Evolutionary conservation across 2,113 vertebrate species (phyloP).

Genomic region (Paradisaea rubra): DNA sequence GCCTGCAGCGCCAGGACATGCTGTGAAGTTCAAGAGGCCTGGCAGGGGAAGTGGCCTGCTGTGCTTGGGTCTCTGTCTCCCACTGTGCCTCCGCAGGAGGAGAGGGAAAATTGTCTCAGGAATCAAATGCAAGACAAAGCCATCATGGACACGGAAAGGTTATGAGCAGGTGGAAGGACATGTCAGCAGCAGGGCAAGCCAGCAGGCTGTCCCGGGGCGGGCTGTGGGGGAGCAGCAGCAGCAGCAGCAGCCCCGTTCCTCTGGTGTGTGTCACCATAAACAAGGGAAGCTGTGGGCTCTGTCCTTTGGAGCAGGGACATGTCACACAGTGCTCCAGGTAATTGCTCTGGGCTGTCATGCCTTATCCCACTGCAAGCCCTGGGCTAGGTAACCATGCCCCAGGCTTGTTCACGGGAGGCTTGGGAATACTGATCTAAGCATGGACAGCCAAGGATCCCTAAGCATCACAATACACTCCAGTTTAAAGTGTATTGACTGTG

Average conservation of each 20-base stretch:
- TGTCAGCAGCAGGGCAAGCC: not conserved
- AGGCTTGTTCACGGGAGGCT: not conserved
- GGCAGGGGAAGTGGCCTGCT: not conserved
- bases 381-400: not conserved
- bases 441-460: not conserved
- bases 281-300: fast-evolving
- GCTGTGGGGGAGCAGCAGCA: not conserved
- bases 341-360: not conserved
- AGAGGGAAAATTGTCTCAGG: not conserved
- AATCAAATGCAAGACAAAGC: not conserved
- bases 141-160: not conserved
- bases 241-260: not conserved
- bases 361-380: not conserved
- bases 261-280: not conserved
- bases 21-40: not conserved
- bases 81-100: not conserved
- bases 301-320: not conserved
- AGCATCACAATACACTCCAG: not conserved
- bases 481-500: not conserved
- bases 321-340: not conserved
- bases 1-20: not conserved
- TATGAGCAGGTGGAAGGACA: not conserved
- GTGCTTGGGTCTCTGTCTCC: not conserved
- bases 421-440: not conserved
- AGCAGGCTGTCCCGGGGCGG: fast-evolving